These are phyloP conservation scores for Gryon sp. DNA, from an alignment of 1,140 invertebrate species.

Conservation along the genomic window DNA sequence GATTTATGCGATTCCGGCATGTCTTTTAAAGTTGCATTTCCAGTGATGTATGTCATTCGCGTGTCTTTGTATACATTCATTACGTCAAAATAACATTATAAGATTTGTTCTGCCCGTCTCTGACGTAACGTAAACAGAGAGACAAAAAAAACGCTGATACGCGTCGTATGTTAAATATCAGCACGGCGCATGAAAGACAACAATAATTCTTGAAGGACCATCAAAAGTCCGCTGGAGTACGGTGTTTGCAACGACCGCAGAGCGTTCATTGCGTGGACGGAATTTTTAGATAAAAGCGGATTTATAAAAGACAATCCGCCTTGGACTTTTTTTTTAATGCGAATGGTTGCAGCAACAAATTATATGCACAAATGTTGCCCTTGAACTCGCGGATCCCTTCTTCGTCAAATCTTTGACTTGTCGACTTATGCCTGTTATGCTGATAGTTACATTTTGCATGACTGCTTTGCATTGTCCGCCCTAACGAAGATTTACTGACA, in stretches of 20 bases:
- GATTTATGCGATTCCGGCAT: conserved; percentile 31
- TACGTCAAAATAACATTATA: conserved; percentile 50
- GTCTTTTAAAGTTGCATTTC: conserved; percentile 34
- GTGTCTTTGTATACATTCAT: conserved; percentile 28
- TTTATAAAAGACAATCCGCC: conserved; percentile 41
- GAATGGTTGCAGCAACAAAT: conserved; percentile 59
- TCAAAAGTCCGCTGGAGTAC: conserved; percentile 69
- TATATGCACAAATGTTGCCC: conserved; percentile 58
- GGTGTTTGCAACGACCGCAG: conserved; percentile 47
- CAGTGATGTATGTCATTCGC: conserved; percentile 23
- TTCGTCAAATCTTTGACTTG: not conserved
- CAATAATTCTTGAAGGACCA: conserved; percentile 68
- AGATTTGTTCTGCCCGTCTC: too few species aligned
- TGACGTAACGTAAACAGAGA: conserved; percentile 47
- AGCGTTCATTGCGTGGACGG: conserved; percentile 57
- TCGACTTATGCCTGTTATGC: not conserved
- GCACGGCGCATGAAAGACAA: conserved; percentile 33
- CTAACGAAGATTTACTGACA: too few species aligned
- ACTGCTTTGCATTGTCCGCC: too few species aligned
- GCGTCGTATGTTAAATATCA: not conserved
- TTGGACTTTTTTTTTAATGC: conserved; percentile 39
- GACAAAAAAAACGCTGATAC: conserved; percentile 3
- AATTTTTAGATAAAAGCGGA: conserved; percentile 50
- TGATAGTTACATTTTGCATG: conserved; percentile 4
- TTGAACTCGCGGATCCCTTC: conserved; percentile 62